Percentiles rank a stretch among this genome's conserved stretches.
Conservation (phyloP, 2,888 invertebrate genomes). For the Anagyrus pseudococci region DNA sequence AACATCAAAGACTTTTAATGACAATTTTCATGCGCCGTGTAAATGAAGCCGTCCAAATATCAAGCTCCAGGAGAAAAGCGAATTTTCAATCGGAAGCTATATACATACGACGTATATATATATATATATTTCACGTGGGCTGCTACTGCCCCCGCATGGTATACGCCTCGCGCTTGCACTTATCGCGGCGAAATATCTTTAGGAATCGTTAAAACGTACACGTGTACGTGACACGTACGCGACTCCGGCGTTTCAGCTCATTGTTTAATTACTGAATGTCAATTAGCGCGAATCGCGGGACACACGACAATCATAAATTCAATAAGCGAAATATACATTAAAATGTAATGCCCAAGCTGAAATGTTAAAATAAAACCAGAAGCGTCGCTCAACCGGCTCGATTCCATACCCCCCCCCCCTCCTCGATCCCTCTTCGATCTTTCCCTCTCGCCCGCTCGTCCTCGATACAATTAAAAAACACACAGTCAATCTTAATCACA, state of each 20-base stretch:
- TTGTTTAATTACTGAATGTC: slow-evolving; percentile 39
- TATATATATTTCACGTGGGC: slow-evolving; percentile 25
- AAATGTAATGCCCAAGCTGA: slow-evolving; percentile 27
- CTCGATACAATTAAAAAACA: slow-evolving; percentile 22
- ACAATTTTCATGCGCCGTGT: slow-evolving; percentile 9
- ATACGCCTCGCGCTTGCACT: slow-evolving; percentile 8
- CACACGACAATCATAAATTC: slow-evolving; percentile 36
- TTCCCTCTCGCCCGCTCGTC: no score
- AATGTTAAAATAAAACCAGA: slow-evolving; percentile 30
- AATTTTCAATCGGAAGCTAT: no score
- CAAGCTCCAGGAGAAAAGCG: no score
- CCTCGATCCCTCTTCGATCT: no score
- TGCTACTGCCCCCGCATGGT: no score
- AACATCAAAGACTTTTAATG: slow-evolving; percentile 13
- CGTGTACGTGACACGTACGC: slow-evolving; percentile 21
- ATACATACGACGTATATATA: no score
- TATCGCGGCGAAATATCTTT: slow-evolving; percentile 14
- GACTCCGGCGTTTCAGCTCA: slow-evolving; percentile 17
- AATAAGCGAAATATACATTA: slow-evolving; percentile 37
- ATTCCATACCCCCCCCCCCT: no score
- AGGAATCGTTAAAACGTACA: slow-evolving; percentile 35
- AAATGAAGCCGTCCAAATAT: slow-evolving; percentile 2
- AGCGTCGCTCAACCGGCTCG: no score
- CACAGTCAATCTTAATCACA: slow-evolving; percentile 38
- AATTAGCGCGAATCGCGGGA: slow-evolving; percentile 34